A percentile compares a stretch with the other conserved stretches of the same genome.
phyloP scores from a whole-genome alignment of 2,113 vertebrate genomes.

The Cichladusa arquata region DNA sequence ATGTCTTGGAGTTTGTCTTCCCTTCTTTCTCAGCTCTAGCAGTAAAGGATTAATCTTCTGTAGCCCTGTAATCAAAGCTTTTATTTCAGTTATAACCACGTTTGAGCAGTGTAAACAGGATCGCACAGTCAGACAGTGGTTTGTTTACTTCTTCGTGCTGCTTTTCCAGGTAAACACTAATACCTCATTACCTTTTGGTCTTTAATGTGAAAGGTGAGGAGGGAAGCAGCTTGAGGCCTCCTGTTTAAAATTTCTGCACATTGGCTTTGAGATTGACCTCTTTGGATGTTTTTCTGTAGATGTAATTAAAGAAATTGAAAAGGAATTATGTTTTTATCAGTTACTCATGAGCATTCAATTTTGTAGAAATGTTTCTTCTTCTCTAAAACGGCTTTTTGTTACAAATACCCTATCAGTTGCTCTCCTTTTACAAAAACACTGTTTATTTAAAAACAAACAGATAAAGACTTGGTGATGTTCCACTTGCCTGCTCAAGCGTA shows the following conservation, averaged over 20 bases:
- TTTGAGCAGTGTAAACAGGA: not conserved
- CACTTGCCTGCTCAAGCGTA: not conserved
- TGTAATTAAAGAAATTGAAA: not conserved
- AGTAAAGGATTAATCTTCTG: not conserved
- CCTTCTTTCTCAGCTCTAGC: not conserved
- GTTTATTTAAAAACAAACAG: not conserved
- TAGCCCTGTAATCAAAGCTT: not conserved
- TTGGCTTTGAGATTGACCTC: not conserved
- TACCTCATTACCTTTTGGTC: not conserved
- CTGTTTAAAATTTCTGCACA: not conserved
- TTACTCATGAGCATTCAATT: not conserved
- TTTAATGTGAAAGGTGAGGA: not conserved
- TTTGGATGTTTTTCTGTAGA: not conserved
- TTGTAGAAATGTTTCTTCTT: not conserved
- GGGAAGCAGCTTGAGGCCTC: not conserved
- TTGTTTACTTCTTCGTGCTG: not conserved
- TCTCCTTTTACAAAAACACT: not conserved
- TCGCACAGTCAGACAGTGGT: not conserved
- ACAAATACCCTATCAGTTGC: not conserved
- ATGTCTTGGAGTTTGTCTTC: not conserved
- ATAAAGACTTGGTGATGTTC: not conserved
- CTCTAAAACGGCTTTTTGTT: not conserved
- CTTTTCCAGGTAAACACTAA: not conserved
- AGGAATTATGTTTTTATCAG: not conserved
- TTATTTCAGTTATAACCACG: not conserved